phyloP scores from a whole-genome alignment of 1,140 invertebrate species.

The Drosophila subobscura region DNA sequence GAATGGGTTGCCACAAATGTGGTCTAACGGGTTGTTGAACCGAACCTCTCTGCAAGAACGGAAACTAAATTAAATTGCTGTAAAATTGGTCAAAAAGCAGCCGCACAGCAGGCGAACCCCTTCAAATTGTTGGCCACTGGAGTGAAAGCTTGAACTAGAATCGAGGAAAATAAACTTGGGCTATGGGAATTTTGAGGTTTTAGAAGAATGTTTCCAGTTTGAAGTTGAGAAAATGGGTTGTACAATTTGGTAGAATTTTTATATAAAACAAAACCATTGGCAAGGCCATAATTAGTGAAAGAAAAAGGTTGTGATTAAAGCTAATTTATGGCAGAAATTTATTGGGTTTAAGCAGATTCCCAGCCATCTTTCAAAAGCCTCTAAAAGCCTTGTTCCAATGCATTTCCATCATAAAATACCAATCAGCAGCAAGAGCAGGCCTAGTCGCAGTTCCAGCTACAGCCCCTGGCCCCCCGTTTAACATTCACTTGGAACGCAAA shows the following conservation, averaged over 20 bases:
- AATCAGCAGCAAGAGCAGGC: too few relatives aligned
- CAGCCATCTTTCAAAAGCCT: not conserved
- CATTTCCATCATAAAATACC: not conserved
- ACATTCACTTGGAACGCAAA: slow-evolving; percentile 36
- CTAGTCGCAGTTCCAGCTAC: not conserved
- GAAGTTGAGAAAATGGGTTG: not conserved
- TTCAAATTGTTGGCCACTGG: slow-evolving; percentile 17
- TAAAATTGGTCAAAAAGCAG: slow-evolving; percentile 38
- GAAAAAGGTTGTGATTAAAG: not conserved
- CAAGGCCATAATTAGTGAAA: not conserved
- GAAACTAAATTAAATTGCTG: slow-evolving; percentile 57
- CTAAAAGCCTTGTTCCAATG: not conserved
- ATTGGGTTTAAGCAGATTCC: not conserved
- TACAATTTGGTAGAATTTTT: not conserved
- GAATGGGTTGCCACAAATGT: slow-evolving; percentile 21
- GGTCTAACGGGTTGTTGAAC: slow-evolving; percentile 45
- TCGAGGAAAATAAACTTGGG: slow-evolving; percentile 6
- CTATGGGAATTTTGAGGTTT: slow-evolving; percentile 11
- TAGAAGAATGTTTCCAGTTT: not conserved
- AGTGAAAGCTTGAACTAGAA: slow-evolving; percentile 22
- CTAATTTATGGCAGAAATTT: too few relatives aligned
- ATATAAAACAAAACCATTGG: too few relatives aligned
- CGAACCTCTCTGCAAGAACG: slow-evolving; percentile 16
- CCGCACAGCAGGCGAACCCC: slow-evolving; percentile 28
- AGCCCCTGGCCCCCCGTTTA: not conserved